phyloP scores from a whole-genome alignment of 2,113 vertebrate species.

The Aplodontia rufa region DNA sequence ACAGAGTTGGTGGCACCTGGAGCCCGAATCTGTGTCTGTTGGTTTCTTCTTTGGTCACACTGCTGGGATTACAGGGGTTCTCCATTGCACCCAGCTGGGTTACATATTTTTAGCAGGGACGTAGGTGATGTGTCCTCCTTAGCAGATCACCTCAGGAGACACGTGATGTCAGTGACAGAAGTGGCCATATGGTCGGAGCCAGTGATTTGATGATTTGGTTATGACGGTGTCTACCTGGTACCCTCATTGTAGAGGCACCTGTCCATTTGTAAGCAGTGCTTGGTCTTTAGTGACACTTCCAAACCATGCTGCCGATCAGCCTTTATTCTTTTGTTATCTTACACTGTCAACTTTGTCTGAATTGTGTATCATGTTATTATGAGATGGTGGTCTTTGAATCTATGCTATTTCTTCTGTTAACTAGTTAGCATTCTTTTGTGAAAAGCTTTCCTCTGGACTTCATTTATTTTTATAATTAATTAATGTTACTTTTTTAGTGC shows the following conservation, averaged over 20 bases:
- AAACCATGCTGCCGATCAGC: background rate
- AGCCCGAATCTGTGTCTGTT: too few species aligned
- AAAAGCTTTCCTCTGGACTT: background rate
- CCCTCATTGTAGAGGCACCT: background rate
- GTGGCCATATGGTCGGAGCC: background rate
- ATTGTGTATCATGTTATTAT: background rate
- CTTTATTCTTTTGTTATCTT: background rate
- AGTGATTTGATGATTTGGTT: background rate
- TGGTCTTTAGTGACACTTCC: background rate
- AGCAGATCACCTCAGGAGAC: background rate
- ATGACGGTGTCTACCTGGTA: background rate
- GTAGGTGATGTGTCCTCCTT: background rate
- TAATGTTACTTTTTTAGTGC: background rate
- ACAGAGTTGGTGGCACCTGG: too few species aligned
- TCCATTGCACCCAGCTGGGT: background rate
- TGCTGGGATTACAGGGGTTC: too few species aligned
- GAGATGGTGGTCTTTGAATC: background rate
- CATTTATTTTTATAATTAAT: background rate
- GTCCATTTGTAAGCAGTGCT: background rate
- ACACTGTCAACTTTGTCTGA: background rate
- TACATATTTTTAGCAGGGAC: background rate
- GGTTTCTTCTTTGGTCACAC: too few species aligned
- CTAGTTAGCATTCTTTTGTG: background rate
- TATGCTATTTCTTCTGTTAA: background rate
- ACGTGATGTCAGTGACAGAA: background rate